phyloP scores from a whole-genome alignment of 2,113 vertebrate species.

The Erythrocebus patas region DNA sequence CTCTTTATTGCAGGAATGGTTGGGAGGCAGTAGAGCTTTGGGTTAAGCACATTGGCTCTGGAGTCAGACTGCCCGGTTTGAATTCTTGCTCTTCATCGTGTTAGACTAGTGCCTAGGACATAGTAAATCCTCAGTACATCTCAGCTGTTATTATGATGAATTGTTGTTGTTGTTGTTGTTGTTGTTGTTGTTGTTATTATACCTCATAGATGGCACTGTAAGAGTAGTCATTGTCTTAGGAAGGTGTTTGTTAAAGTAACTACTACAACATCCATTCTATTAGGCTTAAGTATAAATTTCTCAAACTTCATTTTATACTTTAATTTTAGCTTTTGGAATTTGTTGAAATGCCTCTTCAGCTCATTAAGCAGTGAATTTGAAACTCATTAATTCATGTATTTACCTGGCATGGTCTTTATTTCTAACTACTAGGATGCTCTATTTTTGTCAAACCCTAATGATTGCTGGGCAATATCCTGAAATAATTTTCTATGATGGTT shows the following conservation, averaged over 20 bases:
- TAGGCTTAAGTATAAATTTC: neutral
- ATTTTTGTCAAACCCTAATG: neutral
- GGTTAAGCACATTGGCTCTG: neutral
- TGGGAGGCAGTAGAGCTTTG: neutral
- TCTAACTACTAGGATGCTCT: neutral
- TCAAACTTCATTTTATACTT: neutral
- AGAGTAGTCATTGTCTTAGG: neutral
- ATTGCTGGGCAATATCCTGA: neutral
- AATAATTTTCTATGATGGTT: neutral
- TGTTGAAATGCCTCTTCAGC: neutral
- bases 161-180: neutral
- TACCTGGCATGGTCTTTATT: neutral
- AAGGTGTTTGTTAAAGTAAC: neutral
- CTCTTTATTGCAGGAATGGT: neutral
- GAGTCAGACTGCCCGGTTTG: neutral
- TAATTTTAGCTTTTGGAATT: neutral
- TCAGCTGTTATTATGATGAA: neutral
- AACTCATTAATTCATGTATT: neutral
- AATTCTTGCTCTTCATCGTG: neutral
- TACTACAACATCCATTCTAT: neutral
- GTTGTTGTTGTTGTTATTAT: neutral
- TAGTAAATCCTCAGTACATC: neutral
- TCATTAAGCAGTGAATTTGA: neutral
- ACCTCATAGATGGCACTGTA: neutral
- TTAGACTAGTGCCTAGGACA: neutral